Percentiles rank a stretch among this genome's conserved stretches.
phyloP scores from a whole-genome alignment of 2,888 invertebrate species.

The Hydraecia micacea region DNA sequence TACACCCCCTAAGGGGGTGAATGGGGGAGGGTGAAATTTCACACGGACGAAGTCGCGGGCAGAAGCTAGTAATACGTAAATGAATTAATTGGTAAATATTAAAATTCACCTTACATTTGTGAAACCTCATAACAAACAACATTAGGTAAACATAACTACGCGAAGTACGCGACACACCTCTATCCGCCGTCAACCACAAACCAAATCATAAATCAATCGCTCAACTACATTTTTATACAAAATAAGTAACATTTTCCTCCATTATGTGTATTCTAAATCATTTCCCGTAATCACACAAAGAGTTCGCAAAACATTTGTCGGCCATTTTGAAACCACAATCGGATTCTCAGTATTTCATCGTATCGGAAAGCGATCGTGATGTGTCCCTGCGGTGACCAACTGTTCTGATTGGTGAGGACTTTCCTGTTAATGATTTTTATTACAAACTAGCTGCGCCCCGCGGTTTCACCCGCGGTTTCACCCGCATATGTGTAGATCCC shows the following conservation, averaged over 20 bases:
- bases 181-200: slow-evolving; percentile 33
- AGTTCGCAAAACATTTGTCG: slow-evolving; percentile 66
- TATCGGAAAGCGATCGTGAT: slow-evolving; percentile 66
- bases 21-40: too few relatives aligned
- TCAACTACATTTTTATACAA: slow-evolving; percentile 39
- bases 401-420: slow-evolving; percentile 18
- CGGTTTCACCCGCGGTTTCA: too few relatives aligned
- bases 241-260: slow-evolving; percentile 55
- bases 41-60: too few relatives aligned
- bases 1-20: too few relatives aligned
- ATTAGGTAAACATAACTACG: not conserved
- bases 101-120: too few relatives aligned
- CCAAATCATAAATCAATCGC: slow-evolving; percentile 39
- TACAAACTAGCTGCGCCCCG: too few relatives aligned
- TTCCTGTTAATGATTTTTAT: slow-evolving; percentile 14
- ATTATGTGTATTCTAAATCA: slow-evolving; percentile 62
- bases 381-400: slow-evolving; percentile 45
- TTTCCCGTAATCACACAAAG: slow-evolving; percentile 68
- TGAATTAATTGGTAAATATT: too few relatives aligned
- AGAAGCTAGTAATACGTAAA: too few relatives aligned
- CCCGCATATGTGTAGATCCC: too few relatives aligned
- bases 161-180: slow-evolving; percentile 23
- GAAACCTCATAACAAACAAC: too few relatives aligned
- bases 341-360: slow-evolving; percentile 79
- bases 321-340: slow-evolving; percentile 74